Evolutionary conservation across 2,113 vertebrate species (phyloP).

Genomic region (Carollia perspicillata): DNA sequence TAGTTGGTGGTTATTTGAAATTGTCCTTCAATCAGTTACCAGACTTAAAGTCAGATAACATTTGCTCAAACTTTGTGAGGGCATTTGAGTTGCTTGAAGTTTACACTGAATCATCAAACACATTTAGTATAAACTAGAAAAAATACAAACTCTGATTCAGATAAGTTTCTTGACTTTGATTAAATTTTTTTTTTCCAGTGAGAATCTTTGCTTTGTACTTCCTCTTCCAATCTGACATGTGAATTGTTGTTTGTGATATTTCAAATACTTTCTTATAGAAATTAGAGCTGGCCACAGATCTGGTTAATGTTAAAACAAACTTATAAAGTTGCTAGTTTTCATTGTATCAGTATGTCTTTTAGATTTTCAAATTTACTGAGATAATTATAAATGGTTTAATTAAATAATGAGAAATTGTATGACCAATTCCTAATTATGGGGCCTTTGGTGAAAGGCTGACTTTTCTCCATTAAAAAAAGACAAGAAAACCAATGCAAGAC

Average conservation of each 20-base stretch:
- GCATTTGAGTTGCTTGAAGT: conserved; percentile 36
- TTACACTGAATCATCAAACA: conserved; percentile 60
- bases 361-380: background rate
- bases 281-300: background rate
- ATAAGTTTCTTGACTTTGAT: conserved; percentile 64
- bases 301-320: background rate
- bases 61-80: background rate
- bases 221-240: conserved; percentile 10
- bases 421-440: background rate
- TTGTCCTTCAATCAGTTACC: conserved; percentile 17
- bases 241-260: background rate
- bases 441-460: background rate
- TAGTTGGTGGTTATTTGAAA: conserved; percentile 3
- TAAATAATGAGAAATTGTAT: background rate
- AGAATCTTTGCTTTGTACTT: conserved; percentile 21
- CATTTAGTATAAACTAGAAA: conserved; percentile 51
- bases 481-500: background rate
- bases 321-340: background rate
- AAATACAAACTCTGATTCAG: conserved; percentile 52
- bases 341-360: background rate
- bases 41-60: conserved; percentile 32
- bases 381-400: conserved; percentile 9
- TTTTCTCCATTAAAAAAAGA: background rate
- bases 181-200: conserved; percentile 58
- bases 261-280: background rate